Percentiles rank a stretch among this genome's conserved stretches.
phyloP scores from a whole-genome alignment of 2,888 invertebrate species.

The Leucoma salicis region DNA sequence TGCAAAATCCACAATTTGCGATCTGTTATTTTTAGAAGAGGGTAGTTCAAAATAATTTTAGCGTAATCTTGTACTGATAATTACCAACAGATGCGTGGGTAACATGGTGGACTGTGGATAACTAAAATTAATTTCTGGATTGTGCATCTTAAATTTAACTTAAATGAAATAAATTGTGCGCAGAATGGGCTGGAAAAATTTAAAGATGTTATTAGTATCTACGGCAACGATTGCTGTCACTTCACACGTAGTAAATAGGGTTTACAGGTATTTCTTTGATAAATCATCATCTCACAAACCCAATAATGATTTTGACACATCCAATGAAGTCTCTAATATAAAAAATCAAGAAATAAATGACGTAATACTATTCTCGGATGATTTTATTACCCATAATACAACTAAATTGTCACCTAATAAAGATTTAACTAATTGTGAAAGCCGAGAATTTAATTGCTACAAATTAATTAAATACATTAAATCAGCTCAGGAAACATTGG shows the following conservation, averaged over 20 bases:
- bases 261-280: slow-evolving; percentile 60
- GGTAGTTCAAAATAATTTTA: slow-evolving; percentile 39
- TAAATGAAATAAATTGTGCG: slow-evolving; percentile 28
- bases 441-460: slow-evolving; percentile 70
- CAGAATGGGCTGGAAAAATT: slow-evolving; percentile 73
- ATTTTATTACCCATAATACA: slow-evolving; percentile 43
- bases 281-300: slow-evolving; percentile 37
- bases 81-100: slow-evolving; percentile 53
- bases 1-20: too few relatives aligned
- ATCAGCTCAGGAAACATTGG: slow-evolving; percentile 73
- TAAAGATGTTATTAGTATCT: slow-evolving; percentile 64
- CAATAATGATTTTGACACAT: slow-evolving; percentile 49
- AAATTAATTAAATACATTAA: slow-evolving; percentile 74
- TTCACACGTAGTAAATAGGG: slow-evolving; percentile 65
- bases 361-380: slow-evolving; percentile 75
- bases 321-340: slow-evolving; percentile 52
- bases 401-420: slow-evolving; percentile 63
- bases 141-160: slow-evolving; percentile 25
- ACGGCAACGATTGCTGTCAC: slow-evolving; percentile 68
- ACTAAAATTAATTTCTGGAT: slow-evolving; percentile 33
- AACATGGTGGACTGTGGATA: slow-evolving; percentile 62
- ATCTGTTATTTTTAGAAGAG: slow-evolving; percentile 29
- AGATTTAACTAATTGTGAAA: slow-evolving; percentile 65
- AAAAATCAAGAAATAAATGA: slow-evolving; percentile 74
- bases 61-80: slow-evolving; percentile 10